Percentiles rank a stretch among this genome's conserved stretches.
Conservation (phyloP, 2,797 vertebrate genomes). For the Melanotaenia trifasciata region DNA sequence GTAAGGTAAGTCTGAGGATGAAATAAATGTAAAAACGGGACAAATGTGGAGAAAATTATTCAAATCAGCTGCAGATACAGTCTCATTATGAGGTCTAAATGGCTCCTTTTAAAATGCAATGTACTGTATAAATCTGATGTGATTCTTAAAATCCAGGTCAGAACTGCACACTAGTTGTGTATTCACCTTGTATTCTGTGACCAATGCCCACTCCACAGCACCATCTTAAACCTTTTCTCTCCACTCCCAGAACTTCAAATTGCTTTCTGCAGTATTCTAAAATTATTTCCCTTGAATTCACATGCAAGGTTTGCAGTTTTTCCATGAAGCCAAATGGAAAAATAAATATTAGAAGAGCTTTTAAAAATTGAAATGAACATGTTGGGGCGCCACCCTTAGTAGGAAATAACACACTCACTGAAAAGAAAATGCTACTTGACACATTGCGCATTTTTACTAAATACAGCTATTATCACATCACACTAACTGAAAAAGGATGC, state of each 20-base stretch:
- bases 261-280: slow-evolving; percentile 62
- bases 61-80: slow-evolving; percentile 26
- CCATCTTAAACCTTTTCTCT: slow-evolving; percentile 68
- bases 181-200: slow-evolving; percentile 61
- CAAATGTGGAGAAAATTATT: slow-evolving; percentile 27
- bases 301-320: slow-evolving; percentile 61
- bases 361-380: slow-evolving; percentile 59
- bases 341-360: slow-evolving; percentile 58
- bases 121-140: slow-evolving; percentile 30
- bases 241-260: slow-evolving; percentile 63
- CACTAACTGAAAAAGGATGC: slow-evolving; percentile 44
- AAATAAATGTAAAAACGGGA: slow-evolving; percentile 35
- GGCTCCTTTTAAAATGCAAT: slow-evolving; percentile 12
- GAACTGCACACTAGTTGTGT: slow-evolving; percentile 34
- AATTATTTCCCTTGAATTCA: slow-evolving; percentile 62
- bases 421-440: slow-evolving; percentile 50
- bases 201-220: slow-evolving; percentile 55
- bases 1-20: slow-evolving; percentile 32
- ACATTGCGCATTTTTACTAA: slow-evolving; percentile 36
- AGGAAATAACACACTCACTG: slow-evolving; percentile 30
- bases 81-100: slow-evolving; percentile 12
- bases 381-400: slow-evolving; percentile 38
- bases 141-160: slow-evolving; percentile 55
- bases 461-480: slow-evolving; percentile 39
- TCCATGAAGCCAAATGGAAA: slow-evolving; percentile 44